Conservation (phyloP, 1,140 invertebrate species). For the Drosophila sp. region DNA sequence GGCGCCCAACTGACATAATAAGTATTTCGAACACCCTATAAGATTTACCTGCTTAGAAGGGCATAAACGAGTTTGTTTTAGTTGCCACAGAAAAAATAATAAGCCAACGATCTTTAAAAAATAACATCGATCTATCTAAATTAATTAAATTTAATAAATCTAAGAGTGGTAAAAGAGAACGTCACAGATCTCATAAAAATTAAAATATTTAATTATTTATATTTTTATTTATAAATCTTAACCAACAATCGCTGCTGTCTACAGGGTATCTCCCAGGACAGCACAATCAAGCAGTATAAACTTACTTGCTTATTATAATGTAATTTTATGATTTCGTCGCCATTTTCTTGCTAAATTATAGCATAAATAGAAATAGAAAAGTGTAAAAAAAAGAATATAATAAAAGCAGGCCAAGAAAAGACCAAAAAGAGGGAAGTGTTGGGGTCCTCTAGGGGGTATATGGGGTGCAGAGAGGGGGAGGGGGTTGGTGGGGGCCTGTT, state of each 20-base stretch:
- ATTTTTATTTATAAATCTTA: too few relatives aligned
- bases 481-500: conserved; percentile 20
- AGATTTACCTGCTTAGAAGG: not conserved
- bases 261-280: conserved; percentile 16
- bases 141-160: too few relatives aligned
- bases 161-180: too few relatives aligned
- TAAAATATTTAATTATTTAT: too few relatives aligned
- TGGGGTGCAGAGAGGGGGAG: not conserved
- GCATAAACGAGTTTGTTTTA: not conserved
- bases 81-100: too few relatives aligned
- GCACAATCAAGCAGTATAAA: not conserved
- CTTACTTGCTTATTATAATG: conserved; percentile 74
- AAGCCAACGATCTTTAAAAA: too few relatives aligned
- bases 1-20: conserved; percentile 61
- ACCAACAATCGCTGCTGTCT: too few relatives aligned
- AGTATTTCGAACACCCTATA: conserved; percentile 44
- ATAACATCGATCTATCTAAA: too few relatives aligned
- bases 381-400: conserved; percentile 43
- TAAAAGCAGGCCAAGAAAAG: conserved; percentile 50
- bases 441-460: not conserved
- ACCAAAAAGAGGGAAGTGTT: conserved; percentile 9
- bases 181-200: too few relatives aligned
- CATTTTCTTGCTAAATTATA: conserved; percentile 82
- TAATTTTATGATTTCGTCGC: conserved; percentile 81
- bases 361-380: conserved; percentile 79